phyloP scores from a whole-genome alignment of 2,888 invertebrate genomes.

The Allophyes oxyacanthae region DNA sequence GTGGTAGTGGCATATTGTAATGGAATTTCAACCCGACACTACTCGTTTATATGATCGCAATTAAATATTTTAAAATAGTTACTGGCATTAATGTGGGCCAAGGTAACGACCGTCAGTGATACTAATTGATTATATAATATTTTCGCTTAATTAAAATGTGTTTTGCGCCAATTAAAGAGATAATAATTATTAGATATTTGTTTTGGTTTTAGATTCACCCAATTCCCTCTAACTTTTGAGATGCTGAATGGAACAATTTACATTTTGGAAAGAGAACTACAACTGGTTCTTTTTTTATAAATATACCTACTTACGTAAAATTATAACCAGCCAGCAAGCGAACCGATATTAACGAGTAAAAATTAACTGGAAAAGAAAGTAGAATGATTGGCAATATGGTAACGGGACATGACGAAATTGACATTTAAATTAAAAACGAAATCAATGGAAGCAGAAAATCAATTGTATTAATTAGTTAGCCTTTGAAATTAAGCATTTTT shows the following conservation, averaged over 20 bases:
- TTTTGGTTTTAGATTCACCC: slow-evolving; percentile 15
- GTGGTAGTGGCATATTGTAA: not conserved
- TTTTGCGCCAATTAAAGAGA: slow-evolving; percentile 16
- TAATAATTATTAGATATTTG: slow-evolving; percentile 15
- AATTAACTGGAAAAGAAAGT: slow-evolving; percentile 1
- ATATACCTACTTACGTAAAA: not conserved
- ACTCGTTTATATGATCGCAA: slow-evolving; percentile 10
- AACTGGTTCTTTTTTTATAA: slow-evolving; percentile 4
- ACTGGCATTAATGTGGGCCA: slow-evolving; percentile 31
- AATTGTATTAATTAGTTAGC: no score
- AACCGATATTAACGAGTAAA: slow-evolving; percentile 6
- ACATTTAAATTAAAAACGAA: no score
- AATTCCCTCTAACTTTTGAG: not conserved
- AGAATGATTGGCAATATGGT: not conserved
- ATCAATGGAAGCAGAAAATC: no score
- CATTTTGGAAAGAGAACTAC: slow-evolving; percentile 4
- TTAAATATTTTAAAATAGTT: slow-evolving; percentile 17
- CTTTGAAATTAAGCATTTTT: no score
- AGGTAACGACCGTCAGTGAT: slow-evolving; percentile 28
- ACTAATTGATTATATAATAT: slow-evolving; percentile 36
- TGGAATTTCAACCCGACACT: slow-evolving; percentile 9
- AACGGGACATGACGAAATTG: not conserved
- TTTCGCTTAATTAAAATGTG: slow-evolving; percentile 36
- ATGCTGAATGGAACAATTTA: no score
- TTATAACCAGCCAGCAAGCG: slow-evolving; percentile 5